Evolutionary conservation across 1,140 invertebrate genomes (phyloP).

Genomic region (Penaeus japonicus): DNA sequence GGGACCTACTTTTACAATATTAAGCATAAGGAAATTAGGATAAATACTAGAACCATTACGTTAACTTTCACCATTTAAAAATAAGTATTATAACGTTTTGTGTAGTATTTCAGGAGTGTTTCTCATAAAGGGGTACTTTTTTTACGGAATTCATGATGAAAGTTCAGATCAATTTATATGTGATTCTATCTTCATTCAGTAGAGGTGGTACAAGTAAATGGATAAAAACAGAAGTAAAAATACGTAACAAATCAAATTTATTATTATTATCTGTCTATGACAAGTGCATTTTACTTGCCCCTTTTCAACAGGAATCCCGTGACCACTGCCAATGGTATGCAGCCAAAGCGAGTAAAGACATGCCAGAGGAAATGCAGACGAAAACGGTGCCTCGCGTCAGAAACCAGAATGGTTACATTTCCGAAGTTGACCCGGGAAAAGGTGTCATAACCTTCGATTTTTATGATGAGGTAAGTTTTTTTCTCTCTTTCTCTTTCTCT

Average conservation of each 20-base stretch:
- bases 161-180: no score
- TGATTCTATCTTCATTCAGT: no score
- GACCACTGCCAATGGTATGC: slow-evolving; percentile 55
- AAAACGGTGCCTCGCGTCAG: slow-evolving; percentile 20
- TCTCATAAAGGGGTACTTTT: no score
- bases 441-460: slow-evolving; percentile 50
- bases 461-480: slow-evolving; percentile 36
- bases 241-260: background rate
- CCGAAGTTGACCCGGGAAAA: slow-evolving; percentile 48
- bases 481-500: background rate
- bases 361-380: background rate
- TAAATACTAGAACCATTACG: background rate
- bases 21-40: background rate
- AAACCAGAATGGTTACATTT: slow-evolving; percentile 48
- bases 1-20: background rate
- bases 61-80: background rate
- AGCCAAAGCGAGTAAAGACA: slow-evolving; percentile 32
- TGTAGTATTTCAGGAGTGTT: no score
- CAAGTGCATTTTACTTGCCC: background rate
- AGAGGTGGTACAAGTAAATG: no score
- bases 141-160: no score
- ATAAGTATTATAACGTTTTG: no score
- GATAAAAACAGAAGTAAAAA: no score
- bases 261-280: background rate
- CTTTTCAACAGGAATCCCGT: slow-evolving; percentile 36